These are phyloP conservation scores for Melinaea menophilus DNA, from an alignment of 2,888 invertebrate species.

Conservation along the genomic window DNA sequence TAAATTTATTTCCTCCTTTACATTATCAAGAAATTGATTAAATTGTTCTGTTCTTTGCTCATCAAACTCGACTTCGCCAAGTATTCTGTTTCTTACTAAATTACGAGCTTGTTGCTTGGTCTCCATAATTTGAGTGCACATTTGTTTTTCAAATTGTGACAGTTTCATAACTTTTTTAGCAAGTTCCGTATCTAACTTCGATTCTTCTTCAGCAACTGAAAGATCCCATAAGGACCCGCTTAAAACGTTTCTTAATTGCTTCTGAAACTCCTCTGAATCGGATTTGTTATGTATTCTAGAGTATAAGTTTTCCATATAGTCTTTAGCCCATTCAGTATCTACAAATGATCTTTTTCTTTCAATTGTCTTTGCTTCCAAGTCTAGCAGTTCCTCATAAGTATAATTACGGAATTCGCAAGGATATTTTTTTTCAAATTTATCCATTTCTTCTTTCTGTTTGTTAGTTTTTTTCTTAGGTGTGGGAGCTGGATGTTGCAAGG, in stretches of 20 bases:
- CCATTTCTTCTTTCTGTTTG: slow-evolving; percentile 56
- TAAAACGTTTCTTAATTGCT: slow-evolving; percentile 69
- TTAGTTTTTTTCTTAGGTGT: slow-evolving; percentile 35
- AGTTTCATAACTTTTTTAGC: slow-evolving; percentile 78
- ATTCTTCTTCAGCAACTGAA: slow-evolving; percentile 72
- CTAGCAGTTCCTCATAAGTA: slow-evolving; percentile 61
- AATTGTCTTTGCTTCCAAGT: slow-evolving; percentile 50
- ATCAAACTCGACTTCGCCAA: slow-evolving; percentile 70
- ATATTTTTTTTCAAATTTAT: slow-evolving; percentile 51
- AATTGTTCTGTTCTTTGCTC: slow-evolving; percentile 72
- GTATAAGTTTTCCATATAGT: slow-evolving; percentile 71
- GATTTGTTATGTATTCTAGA: slow-evolving; percentile 58
- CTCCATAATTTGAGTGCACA: slow-evolving; percentile 80
- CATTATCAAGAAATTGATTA: slow-evolving; percentile 61
- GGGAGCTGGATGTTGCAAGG: slow-evolving; percentile 35
- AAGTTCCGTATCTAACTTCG: slow-evolving; percentile 68
- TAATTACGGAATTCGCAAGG: slow-evolving; percentile 61
- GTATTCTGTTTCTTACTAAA: slow-evolving; percentile 72
- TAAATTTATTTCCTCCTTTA: slow-evolving; percentile 66
- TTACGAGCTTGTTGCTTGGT: slow-evolving; percentile 78
- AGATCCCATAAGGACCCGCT: slow-evolving; percentile 74
- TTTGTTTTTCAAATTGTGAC: slow-evolving; percentile 81
- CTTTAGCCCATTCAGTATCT: slow-evolving; percentile 63
- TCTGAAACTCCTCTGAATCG: slow-evolving; percentile 68
- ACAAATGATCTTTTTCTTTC: slow-evolving; percentile 49